Base-by-base conservation (phyloP, 2,888 invertebrate species). In the Laothoe populi region DNA sequence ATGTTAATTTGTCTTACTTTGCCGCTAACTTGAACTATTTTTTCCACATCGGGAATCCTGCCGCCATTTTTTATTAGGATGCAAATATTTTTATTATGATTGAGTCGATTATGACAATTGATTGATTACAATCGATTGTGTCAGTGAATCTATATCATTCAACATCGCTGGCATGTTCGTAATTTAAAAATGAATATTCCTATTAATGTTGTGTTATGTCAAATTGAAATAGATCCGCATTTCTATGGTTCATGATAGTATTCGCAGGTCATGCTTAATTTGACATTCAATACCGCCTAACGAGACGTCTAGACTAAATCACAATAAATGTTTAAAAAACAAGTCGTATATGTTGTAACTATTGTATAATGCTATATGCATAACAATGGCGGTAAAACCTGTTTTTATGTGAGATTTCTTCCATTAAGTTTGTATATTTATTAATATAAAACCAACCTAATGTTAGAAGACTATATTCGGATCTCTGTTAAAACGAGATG, bases 261-360 rank as follows among this genome's bases (percentile, higher is more conserved):
- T 53, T 19, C 35, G 53, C 10, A 53, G 53, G 53, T 53, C 53
- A 53, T 53, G 8, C 53, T 53, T 53, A 35, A 53, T 19, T 53
- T 35, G 53, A 35, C 35, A 35, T 4, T 10, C 31, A 31, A 35
- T 35, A 19, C 53, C 35, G 53, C 53, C 53, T 53, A 53, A 53
- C 53, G 53, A 53, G 16, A 35, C 19, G 53, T 53, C 53, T 53
- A 53, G 53, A 53, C 53, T 53, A 53, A 53, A 53, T 53, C 53
- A 53, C 53, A 53, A 53, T 53, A 53, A 53, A 53, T 53, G 53
- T 35, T 19, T 53, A 53, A 53, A 53, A 53, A 53, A 53, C 53
- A 53, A 35, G 31, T 35, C 53, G 11, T 53, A 35, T 53, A 53
- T 35, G 53, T 21, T 19, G 53, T 35, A 35, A 31, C 53, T 16